phyloP scores from a whole-genome alignment of 2,888 invertebrate genomes.

The Myopa tessellatipennis region DNA sequence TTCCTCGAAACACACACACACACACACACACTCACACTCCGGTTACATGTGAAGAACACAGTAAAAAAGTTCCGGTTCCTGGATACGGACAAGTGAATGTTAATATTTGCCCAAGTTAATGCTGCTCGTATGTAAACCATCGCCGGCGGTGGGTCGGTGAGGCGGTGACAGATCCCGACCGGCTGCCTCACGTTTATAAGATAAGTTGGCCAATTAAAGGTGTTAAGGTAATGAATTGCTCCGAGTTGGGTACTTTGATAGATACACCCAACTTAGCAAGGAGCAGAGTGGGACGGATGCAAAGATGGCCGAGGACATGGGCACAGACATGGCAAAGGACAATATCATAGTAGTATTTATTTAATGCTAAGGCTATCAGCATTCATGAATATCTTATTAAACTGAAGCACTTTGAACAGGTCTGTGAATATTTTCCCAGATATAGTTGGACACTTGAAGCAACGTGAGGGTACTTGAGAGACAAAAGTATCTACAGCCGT shows the following conservation, averaged over 20 bases:
- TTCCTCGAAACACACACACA: not conserved
- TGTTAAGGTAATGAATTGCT: not conserved
- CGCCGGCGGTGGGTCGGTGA: not conserved
- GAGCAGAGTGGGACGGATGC: too few relatives aligned
- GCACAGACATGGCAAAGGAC: too few relatives aligned
- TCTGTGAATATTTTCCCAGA: too few relatives aligned
- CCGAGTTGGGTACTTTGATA: not conserved
- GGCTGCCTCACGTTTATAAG: not conserved
- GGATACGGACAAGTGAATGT: not conserved
- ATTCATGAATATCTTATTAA: too few relatives aligned
- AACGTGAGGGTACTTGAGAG: not conserved
- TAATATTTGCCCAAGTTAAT: not conserved
- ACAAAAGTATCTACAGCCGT: not conserved
- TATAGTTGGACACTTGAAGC: not conserved
- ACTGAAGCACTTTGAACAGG: too few relatives aligned
- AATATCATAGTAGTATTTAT: too few relatives aligned
- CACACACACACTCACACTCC: too few relatives aligned
- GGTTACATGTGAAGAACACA: too few relatives aligned
- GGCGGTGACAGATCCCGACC: not conserved
- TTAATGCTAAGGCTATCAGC: too few relatives aligned
- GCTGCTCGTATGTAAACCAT: not conserved
- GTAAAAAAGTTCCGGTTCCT: too few relatives aligned
- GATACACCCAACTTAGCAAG: too few relatives aligned
- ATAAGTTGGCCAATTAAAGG: constrained; percentile 3
- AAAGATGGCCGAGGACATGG: not conserved